Evolutionary conservation across 92 coral and sea anemone species (phyloP), one percentile per base, ranked within the genome.

Genomic region (Galaxea fascicularis): DNA sequence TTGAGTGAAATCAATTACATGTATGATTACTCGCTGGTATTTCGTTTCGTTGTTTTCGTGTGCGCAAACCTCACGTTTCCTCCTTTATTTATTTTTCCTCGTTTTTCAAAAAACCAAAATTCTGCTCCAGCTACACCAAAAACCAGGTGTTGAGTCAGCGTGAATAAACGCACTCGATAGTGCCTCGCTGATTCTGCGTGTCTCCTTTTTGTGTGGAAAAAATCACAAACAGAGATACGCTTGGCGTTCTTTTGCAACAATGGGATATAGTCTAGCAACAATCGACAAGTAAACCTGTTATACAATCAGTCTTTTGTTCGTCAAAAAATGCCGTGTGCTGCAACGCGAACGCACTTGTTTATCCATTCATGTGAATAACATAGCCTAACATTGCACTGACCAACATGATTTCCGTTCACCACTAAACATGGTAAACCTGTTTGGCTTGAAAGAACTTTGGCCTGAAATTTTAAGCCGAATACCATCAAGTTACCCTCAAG

Each of bases 71-170:
- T 57, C 82, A n/a, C 57, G 72, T 60, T 57, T 67, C 73, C 47
- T n/a, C 1, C 10, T 44, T 70, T 70, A 18, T 1, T 15, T 31
- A 5, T 67, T 18, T 67, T 67, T 67, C 15, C 13, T 67, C 73
- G n/a, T 67, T 27, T 67, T 35, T 31, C 22, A 65, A 15, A 17
- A 27, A 65, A 27, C 13, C 8, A 15, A 20, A 56, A 17, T 17
- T 4, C 22, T 7, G 14, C 11, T 41, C 20, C 27, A 24, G 58
- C 62, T 56, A 10, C 73, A 45, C 27, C 65, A 27, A 8, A 11
- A 30, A 21, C 74, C 84, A 79, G 63, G 84, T 79, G 84, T 65
- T 16, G 22, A 11, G 62, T 20, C 84, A 79, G 84, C 84, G 49
- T 51, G 84, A 79, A 65, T 24, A 20, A 56, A 24, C 15, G 12